Evolutionary conservation across 2,888 invertebrate genomes (phyloP).

Genomic region (Tryphoninae sp.): DNA sequence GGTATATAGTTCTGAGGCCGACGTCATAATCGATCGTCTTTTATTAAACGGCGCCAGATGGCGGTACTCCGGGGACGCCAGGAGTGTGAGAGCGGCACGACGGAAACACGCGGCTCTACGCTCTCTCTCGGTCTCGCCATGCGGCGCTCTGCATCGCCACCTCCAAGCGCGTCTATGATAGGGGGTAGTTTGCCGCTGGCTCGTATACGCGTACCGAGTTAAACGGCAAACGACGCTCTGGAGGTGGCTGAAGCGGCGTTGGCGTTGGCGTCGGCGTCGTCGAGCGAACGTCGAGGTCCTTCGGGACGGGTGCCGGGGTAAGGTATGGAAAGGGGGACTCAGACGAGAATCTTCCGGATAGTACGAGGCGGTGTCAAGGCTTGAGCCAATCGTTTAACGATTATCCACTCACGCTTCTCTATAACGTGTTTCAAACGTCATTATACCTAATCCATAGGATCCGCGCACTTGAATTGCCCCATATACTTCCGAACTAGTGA

Average conservation of each 20-base stretch:
- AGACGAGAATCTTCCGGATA: conserved; percentile 62
- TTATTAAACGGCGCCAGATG: conserved; percentile 81
- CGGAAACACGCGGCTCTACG: conserved; percentile 52
- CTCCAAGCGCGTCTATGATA: conserved; percentile 47
- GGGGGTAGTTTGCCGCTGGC: conserved; percentile 46
- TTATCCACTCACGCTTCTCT: conserved; percentile 78
- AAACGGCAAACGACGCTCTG: conserved; percentile 71
- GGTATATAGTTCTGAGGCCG: conserved; percentile 77
- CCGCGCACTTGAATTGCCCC: conserved; percentile 48
- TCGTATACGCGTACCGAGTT: conserved; percentile 67
- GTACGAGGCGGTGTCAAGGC: conserved; percentile 67
- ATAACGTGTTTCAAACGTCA: conserved; percentile 78
- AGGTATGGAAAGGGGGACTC: conserved; percentile 61
- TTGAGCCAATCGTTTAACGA: conserved; percentile 80
- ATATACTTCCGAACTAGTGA: conserved; percentile 27
- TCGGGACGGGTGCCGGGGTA: conserved; percentile 46
- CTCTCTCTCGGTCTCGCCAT: conserved; percentile 22
- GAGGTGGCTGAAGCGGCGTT: conserved; percentile 58
- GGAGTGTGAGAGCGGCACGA: conserved; percentile 61
- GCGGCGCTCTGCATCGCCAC: conserved; percentile 43
- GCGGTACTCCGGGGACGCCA: conserved; percentile 67
- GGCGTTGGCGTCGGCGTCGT: conserved; percentile 42
- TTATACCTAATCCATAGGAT: conserved; percentile 73
- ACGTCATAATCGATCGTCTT: conserved; percentile 82
- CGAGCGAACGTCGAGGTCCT: conserved; percentile 34